These are phyloP conservation scores for Lethenteron camtschaticum DNA, from an alignment of 2,113 vertebrate species.

Conservation along the genomic window DNA sequence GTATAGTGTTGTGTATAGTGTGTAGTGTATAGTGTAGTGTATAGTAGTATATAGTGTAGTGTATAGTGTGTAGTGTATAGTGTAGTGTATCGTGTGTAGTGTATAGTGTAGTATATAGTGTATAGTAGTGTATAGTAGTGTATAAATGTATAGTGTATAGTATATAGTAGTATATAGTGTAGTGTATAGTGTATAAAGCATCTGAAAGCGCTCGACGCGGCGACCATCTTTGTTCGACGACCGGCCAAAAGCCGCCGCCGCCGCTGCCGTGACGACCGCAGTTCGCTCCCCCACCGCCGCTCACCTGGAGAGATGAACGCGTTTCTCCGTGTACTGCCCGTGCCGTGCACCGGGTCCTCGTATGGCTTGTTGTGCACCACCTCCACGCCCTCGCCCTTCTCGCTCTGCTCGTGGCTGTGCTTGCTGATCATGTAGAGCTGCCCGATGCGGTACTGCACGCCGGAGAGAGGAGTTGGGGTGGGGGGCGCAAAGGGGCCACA, in stretches of 20 bases:
- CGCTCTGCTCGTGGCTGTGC: slow-evolving; percentile 62
- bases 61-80: too few species aligned
- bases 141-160: too few species aligned
- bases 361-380: slow-evolving; percentile 49
- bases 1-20: too few species aligned
- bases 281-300: neutral
- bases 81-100: too few species aligned
- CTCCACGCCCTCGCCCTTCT: slow-evolving; percentile 54
- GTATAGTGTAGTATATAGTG: too few species aligned
- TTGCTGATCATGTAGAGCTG: slow-evolving; percentile 86
- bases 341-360: slow-evolving; percentile 38
- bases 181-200: neutral
- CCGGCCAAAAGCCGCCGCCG: neutral
- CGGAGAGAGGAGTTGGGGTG: neutral
- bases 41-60: too few species aligned
- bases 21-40: too few species aligned
- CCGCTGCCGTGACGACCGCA: neutral
- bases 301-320: slow-evolving; percentile 64
- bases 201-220: too few species aligned
- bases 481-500: neutral
- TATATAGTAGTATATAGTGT: too few species aligned
- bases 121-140: too few species aligned
- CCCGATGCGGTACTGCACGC: slow-evolving; percentile 39
- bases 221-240: neutral
- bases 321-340: slow-evolving; percentile 60